Evolutionary conservation across 2,113 vertebrate genomes (phyloP), one percentile per base, ranked within the genome.

Genomic region (Notothenia coriiceps): DNA sequence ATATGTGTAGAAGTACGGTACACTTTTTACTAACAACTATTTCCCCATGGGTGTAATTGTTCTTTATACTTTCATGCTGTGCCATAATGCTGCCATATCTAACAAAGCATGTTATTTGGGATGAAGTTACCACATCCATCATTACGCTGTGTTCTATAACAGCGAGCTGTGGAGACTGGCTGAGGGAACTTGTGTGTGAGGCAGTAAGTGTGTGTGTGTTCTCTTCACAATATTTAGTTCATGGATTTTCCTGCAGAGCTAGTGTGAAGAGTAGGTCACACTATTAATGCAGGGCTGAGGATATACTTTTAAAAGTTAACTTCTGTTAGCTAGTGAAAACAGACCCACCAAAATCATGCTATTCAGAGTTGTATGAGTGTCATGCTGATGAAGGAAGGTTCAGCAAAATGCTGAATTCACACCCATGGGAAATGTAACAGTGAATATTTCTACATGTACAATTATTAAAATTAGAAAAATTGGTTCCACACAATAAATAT

Each of bases 121-220:
- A 90, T 85, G 84, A 82, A 83, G 90, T 79, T 77, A 80, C 50
- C 68, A 74, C 90, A 91, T 92, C 85, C 85, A 92, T 92, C 90
- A 88, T 86, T 61, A 10, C 59, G 15, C 72, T 60, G 70, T 22
- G 76, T 79, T 82, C 80, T 57, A 4, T 76, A 70, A 46, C 52
- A 71, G 78, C 15, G 11, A 80, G 81, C 86, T 74, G 57, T 56
- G n/a, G 79, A 87, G 85, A 80, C 73, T 17, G 51, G 20, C 40
- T 47, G 54, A 46, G 50, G 61, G 54, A 61, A 60, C 49, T 35
- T 56, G 74, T 12, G 62, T 10, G 56, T 3, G 52, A 6, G 57
- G 15, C 47, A 35, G 57, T 20, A 54, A 9, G 4, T 5, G 10
- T 49, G 74, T 6, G 46, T 40, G 20, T 40, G 20, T 40, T 18